phyloP scores from a whole-genome alignment of 2,113 vertebrate species.

The Aldabrachelys gigantea region DNA sequence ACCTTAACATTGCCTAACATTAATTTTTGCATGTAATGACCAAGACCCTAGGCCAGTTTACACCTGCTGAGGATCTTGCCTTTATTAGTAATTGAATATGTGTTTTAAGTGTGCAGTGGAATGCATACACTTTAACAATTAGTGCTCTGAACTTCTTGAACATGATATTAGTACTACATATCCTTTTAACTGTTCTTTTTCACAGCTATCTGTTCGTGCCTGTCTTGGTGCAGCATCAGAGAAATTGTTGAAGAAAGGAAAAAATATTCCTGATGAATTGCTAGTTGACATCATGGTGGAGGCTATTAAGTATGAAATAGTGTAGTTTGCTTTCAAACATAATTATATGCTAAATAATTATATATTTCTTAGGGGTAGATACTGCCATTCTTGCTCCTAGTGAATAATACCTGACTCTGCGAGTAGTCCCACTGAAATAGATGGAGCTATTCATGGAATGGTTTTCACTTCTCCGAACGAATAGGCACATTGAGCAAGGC shows the following conservation, averaged over 20 bases:
- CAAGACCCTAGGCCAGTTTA: not conserved
- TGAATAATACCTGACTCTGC: not conserved
- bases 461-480: not conserved
- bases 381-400: not conserved
- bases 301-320: conserved; percentile 84
- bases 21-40: not conserved
- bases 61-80: not conserved
- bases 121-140: not conserved
- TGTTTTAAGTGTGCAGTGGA: not conserved
- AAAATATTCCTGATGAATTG: conserved; percentile 81
- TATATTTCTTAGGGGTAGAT: not conserved
- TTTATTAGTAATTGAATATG: not conserved
- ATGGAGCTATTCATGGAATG: not conserved
- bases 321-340: not conserved
- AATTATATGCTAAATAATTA: not conserved
- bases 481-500: not conserved
- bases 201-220: conserved; percentile 80
- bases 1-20: not conserved
- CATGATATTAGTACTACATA: rapidly evolving
- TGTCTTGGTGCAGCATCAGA: conserved; percentile 81
- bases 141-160: not conserved
- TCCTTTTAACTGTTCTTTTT: conserved; percentile 11
- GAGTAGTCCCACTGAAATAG: not conserved
- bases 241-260: conserved; percentile 82
- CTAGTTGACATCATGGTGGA: conserved; percentile 86